Conservation (phyloP, 2,113 vertebrate species). For the Alethe castanea region DNA sequence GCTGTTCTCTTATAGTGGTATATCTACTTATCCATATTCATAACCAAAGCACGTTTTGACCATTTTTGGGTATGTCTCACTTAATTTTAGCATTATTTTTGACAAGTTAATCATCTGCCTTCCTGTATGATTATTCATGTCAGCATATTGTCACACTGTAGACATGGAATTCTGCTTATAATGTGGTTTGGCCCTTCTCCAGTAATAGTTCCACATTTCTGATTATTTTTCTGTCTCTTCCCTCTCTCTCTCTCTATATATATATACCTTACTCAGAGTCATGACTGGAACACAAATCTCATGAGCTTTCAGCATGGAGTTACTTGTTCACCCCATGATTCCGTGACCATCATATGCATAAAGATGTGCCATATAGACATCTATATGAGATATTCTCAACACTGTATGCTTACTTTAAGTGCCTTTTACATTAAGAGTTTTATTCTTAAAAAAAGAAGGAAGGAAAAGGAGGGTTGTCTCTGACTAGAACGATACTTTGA, state of each 20-base stretch:
- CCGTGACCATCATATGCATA: neutral
- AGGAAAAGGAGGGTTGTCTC: neutral
- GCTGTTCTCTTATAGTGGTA: neutral
- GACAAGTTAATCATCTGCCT: constrained; percentile 28
- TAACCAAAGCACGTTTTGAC: constrained; percentile 18
- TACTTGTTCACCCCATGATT: neutral
- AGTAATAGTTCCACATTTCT: constrained; percentile 11
- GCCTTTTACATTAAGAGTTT: neutral
- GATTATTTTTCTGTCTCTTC: neutral
- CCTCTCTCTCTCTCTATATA: neutral
- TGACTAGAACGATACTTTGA: neutral
- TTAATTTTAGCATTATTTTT: constrained; percentile 7
- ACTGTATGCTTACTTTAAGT: neutral
- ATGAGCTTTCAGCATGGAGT: neutral
- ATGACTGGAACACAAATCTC: constrained; percentile 8
- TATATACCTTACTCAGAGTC: constrained; percentile 19
- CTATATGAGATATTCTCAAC: neutral
- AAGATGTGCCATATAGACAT: fast-evolving
- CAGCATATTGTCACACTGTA: neutral
- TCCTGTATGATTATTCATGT: neutral
- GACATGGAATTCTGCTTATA: constrained; percentile 13
- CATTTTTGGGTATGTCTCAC: constrained; percentile 18
- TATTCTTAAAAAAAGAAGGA: neutral
- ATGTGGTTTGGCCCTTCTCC: constrained; percentile 10
- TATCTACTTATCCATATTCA: constrained; percentile 14